phyloP scores from a whole-genome alignment of 2,797 vertebrate species.

The Coluber constrictor region DNA sequence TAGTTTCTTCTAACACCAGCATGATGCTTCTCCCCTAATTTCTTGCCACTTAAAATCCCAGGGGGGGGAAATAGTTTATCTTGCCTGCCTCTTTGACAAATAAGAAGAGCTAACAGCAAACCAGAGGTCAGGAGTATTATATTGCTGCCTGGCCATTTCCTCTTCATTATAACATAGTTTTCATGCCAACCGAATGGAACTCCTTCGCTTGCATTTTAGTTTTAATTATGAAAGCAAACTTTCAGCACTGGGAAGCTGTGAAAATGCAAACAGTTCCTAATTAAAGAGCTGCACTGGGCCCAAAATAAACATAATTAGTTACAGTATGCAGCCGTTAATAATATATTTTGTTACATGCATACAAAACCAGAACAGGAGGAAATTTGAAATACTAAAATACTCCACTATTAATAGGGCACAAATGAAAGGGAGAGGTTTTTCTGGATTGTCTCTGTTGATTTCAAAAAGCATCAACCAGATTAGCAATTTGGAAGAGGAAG shows the following conservation, averaged over 20 bases:
- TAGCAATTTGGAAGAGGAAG: not conserved
- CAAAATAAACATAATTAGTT: conserved; percentile 60
- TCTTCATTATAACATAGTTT: conserved; percentile 38
- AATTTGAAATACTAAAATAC: not conserved
- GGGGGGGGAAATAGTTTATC: not conserved
- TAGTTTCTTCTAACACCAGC: too few species aligned
- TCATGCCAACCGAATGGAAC: conserved; percentile 44
- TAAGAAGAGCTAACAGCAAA: not conserved
- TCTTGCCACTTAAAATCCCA: too few species aligned
- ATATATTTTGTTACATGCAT: not conserved
- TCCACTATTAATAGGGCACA: not conserved
- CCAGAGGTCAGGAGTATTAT: not conserved
- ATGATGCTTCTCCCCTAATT: not conserved
- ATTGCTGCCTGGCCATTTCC: not conserved
- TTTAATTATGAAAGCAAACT: conserved; percentile 71
- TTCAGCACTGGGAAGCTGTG: conserved; percentile 43
- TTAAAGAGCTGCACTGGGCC: conserved; percentile 58
- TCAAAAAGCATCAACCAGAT: not conserved
- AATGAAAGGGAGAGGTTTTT: not conserved
- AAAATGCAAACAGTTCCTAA: conserved; percentile 60
- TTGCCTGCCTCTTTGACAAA: not conserved
- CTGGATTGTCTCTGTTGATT: not conserved
- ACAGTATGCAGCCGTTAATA: conserved; percentile 8
- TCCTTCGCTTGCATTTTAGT: conserved; percentile 61
- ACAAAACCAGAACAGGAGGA: not conserved